Base-by-base conservation (phyloP, 2,888 invertebrate species). In the Drosophila ustulata region DNA sequence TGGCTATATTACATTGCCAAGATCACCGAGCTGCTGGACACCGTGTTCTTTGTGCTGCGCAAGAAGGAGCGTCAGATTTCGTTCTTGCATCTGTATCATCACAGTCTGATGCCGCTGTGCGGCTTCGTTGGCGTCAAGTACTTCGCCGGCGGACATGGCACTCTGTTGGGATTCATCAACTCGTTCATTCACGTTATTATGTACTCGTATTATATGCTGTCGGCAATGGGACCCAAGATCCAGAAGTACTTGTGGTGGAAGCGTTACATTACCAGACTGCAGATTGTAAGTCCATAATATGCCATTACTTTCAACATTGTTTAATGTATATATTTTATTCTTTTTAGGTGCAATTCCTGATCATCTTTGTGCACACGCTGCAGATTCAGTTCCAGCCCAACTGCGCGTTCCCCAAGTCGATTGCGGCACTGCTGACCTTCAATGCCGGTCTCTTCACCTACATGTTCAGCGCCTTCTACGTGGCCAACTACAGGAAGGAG, bases 181-280 rank as follows among this genome's bases (percentile, higher is more conserved):
- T 96, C 97, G 0, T 96, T 97, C 90, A 96, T 98, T 64, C 98
- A 98, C 92, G 94, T 98, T 61, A 94, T 98, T 68, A 98, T 98
- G 98, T 98, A 98, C 92, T 94, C 95, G 0, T 98, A 98, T 92
- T 98, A 98, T 92, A 94, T 98, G 87, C 93, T 98, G 74, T 94
- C 98, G 0, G 97, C 97, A 0, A 93, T 98, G 67, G 98, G 98
- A 4, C 98, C 98, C 0, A 93, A 95, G 79, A 96, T 97, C 91
- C 96, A 97, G 91, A 97, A 97, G 90, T 97, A 96, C 90, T 93
- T 98, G 23, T 98, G 98, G 98, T 98, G 98, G 98, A 98, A 98
- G 92, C 96, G 95, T 87, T 96, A 98, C 91, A 94, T 98, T 88
- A 98, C 98, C 4, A 94, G 94, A 57, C 93, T 98, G 89, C 98